These are phyloP conservation scores for Isotomurus palustris DNA, from an alignment of 2,888 invertebrate species.

Conservation along the genomic window DNA sequence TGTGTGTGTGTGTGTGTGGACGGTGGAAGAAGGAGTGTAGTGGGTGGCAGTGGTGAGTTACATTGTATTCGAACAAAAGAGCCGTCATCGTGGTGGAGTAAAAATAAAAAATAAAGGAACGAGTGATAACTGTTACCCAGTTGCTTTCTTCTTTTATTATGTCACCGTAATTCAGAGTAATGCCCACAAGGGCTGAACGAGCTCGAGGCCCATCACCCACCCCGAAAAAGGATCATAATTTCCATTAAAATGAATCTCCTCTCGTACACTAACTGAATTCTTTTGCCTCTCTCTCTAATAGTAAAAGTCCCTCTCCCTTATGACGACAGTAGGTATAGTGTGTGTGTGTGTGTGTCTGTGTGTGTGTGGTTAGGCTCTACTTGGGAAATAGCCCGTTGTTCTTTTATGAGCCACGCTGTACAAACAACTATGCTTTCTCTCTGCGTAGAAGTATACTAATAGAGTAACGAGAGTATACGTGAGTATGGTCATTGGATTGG, in stretches of 20 bases:
- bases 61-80: neutral
- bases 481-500: conserved; percentile 23
- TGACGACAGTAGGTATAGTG: too few relatives aligned
- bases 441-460: neutral
- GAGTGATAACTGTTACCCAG: conserved; percentile 17
- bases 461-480: neutral
- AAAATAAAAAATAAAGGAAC: neutral
- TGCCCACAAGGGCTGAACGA: conserved; percentile 33
- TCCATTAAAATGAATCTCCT: conserved; percentile 37
- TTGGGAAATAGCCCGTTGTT: too few relatives aligned
- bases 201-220: conserved; percentile 26
- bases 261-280: conserved; percentile 19
- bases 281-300: neutral
- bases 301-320: too few relatives aligned
- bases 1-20: too few relatives aligned
- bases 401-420: too few relatives aligned
- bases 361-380: too few relatives aligned
- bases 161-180: conserved; percentile 39
- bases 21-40: too few relatives aligned
- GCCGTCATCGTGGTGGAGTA: neutral
- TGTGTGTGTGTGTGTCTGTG: too few relatives aligned
- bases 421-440: too few relatives aligned
- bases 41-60: too few relatives aligned
- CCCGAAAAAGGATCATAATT: conserved; percentile 37
- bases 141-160: conserved; percentile 37